Percentiles rank a stretch among this genome's conserved stretches.
Evolutionary conservation across 2,797 vertebrate species (phyloP).

Genomic region (Apodemus agrarius): DNA sequence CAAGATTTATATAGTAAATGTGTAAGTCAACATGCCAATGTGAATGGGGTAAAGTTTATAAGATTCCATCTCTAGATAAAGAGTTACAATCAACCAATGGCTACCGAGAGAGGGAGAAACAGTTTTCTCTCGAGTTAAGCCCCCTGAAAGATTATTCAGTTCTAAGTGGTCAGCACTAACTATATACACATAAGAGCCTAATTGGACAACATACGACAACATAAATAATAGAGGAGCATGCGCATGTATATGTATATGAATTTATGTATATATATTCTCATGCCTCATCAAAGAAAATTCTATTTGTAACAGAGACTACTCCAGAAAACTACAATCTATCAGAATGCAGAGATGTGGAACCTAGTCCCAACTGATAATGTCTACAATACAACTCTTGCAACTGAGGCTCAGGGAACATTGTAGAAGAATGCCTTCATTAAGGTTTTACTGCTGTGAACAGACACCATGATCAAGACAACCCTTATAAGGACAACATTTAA

Average conservation of each 20-base stretch:
- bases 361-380: not conserved
- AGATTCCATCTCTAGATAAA: not conserved
- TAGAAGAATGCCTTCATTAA: not conserved
- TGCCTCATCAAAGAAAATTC: not conserved
- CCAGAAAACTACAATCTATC: not conserved
- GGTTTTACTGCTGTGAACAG: not conserved
- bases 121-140: not conserved
- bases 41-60: not conserved
- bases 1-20: not conserved
- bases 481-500: not conserved
- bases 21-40: not conserved
- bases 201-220: not conserved
- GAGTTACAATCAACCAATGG: not conserved
- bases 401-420: not conserved
- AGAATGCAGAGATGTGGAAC: not conserved
- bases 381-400: not conserved
- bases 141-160: not conserved
- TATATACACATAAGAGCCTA: no score
- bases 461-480: not conserved
- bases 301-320: not conserved
- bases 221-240: not conserved
- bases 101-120: not conserved
- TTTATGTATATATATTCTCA: not conserved
- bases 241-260: no score
- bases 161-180: not conserved